Evolutionary conservation across 2,113 vertebrate genomes (phyloP), one percentile per base, ranked within the genome.

Genomic region (Anolis carolinensis): DNA sequence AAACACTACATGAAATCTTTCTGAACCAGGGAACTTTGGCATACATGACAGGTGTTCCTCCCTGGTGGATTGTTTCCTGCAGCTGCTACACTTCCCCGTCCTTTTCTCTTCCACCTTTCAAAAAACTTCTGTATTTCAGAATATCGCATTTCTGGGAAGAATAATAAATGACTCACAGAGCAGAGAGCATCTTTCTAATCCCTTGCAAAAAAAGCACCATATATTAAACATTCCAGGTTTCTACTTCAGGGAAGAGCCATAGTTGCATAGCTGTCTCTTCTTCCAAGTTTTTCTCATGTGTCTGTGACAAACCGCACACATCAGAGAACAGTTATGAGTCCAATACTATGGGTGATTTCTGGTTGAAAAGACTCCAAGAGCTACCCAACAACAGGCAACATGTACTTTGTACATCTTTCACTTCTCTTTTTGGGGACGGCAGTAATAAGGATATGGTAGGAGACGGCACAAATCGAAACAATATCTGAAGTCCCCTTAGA

Each of bases 321-420:
- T 44, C 75, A 36, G 78, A 87, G 48, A 48, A 72, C 0, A 5
- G 9, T 0, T 23, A 50, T 23, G 11, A 0, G 4, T 55, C 9
- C 1, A 20, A 11, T 0, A 21, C 48, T 23, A 50, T 70, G 36
- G 55, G 27, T 36, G 1, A 34, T 36, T 39, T 34, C 78, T 63
- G 39, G 23, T 39, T 32, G 52, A 32, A 79, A 11, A 21, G 39
- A 21, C 39, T 80, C 59, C 21, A 36, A 30, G 16, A 25, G 20
- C 32, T 79, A 16, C 25, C 62, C 2, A 44, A 44, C 5, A 44
- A 5, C 2, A 44, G 39, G 39, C 39, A 44, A 5, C 5, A 44
- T 44, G 39, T 44, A 44, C 39, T 44, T 44, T 44, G 5, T 44
- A 44, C 39, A 44, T 44, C 39, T 44, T 44, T 44, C 39, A 44